Percentiles rank a stretch among this genome's conserved stretches.
Conservation (phyloP, 2,797 vertebrate species). For the Melanogrammus aeglefinus region DNA sequence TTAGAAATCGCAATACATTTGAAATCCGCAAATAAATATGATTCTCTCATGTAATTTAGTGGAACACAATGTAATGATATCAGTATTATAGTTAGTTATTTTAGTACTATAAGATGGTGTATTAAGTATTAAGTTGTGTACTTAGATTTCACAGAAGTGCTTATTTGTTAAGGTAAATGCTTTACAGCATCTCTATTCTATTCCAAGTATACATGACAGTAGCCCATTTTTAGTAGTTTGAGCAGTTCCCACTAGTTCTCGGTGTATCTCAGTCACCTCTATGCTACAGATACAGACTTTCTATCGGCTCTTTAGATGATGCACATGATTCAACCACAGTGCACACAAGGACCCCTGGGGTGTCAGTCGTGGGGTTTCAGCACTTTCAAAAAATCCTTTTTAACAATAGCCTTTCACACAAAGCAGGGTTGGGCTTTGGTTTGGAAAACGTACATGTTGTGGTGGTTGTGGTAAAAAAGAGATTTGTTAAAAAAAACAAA, state of each 20-base stretch:
- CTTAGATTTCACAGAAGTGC: neutral
- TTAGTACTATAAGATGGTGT: neutral
- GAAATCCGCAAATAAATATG: neutral
- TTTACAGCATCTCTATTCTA: neutral
- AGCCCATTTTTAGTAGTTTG: neutral
- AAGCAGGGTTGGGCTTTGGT: neutral
- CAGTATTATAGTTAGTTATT: neutral
- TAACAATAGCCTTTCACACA: neutral
- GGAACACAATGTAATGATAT: neutral
- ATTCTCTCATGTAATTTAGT: neutral
- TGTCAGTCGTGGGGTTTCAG: neutral
- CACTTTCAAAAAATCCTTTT: neutral
- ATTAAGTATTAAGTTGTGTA: too few species aligned
- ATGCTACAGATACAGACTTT: neutral
- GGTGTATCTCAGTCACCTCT: neutral
- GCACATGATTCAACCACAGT: neutral
- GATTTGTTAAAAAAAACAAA: neutral
- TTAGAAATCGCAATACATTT: too few species aligned
- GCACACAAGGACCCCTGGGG: neutral
- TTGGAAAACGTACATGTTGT: neutral
- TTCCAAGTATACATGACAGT: neutral
- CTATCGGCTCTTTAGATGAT: neutral
- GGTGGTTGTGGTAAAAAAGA: too few species aligned
- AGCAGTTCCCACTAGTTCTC: neutral
- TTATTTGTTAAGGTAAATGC: neutral